Percentiles rank a stretch among this genome's conserved stretches.
Evolutionary conservation across 2,113 vertebrate genomes (phyloP).

Genomic region (Rallus limicola): DNA sequence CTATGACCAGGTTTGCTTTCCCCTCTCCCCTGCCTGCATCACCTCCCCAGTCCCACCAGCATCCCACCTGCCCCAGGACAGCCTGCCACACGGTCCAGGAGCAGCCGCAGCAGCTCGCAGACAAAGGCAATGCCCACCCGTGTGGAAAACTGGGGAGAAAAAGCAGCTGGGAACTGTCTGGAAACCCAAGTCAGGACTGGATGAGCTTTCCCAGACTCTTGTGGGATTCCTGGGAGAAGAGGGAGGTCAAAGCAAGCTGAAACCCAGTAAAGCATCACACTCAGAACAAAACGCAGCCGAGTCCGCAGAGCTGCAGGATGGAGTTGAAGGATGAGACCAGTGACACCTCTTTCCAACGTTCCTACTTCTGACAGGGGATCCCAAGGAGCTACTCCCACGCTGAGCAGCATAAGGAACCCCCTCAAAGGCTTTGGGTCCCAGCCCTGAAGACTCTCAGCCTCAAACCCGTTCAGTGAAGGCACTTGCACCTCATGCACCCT

Average conservation of each 20-base stretch:
- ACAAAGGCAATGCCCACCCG: neutral
- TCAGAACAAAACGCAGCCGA: neutral
- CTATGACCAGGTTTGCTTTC: accelerated
- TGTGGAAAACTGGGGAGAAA: accelerated
- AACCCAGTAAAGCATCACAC: neutral
- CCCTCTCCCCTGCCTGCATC: neutral
- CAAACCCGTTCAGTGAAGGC: neutral
- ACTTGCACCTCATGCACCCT: accelerated
- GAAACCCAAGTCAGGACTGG: neutral
- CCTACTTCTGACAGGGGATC: accelerated
- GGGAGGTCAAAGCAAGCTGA: neutral
- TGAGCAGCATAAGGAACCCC: neutral
- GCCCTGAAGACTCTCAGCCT: accelerated
- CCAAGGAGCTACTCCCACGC: neutral
- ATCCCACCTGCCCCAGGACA: neutral
- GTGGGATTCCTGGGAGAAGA: neutral
- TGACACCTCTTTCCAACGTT: neutral
- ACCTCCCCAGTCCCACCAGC: neutral
- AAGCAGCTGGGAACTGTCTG: neutral
- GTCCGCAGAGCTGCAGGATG: constrained; percentile 10
- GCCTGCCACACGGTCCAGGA: accelerated
- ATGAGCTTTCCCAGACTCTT: neutral
- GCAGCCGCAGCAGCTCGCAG: neutral
- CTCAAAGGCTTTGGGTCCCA: neutral
- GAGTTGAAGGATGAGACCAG: neutral